Conservation (phyloP, 2,888 invertebrate species). For the Dryadula phaetusa region DNA sequence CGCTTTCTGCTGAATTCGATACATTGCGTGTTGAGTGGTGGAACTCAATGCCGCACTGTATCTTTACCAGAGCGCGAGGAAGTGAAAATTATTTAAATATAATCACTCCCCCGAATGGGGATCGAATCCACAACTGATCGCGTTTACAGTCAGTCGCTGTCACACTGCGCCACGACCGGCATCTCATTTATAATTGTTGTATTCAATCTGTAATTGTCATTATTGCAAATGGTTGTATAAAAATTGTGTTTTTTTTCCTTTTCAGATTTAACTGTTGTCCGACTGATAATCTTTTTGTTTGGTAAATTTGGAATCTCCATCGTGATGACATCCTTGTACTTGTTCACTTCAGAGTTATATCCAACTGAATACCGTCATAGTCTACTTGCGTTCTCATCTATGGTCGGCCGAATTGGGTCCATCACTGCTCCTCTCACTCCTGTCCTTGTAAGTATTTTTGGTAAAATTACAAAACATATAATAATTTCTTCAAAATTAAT, state of each 20-base stretch:
- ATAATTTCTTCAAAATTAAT: not conserved
- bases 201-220: no score
- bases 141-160: no score
- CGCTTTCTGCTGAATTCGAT: no score
- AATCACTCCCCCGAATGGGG: no score
- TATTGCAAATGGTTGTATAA: not conserved
- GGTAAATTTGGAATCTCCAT: constrained; percentile 82
- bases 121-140: no score
- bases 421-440: constrained; percentile 86
- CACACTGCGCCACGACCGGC: no score
- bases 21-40: no score
- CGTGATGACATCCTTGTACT: constrained; percentile 83
- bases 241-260: not conserved
- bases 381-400: constrained; percentile 84
- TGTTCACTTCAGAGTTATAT: constrained; percentile 86
- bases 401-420: constrained; percentile 86
- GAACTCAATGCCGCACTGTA: no score
- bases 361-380: constrained; percentile 86
- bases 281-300: constrained; percentile 41
- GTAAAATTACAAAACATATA: not conserved
- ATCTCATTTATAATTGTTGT: no score
- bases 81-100: no score
- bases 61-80: no score
- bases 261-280: constrained; percentile 38
- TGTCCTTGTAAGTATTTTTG: constrained; percentile 69